Base-by-base conservation (phyloP, 2,113 vertebrate genomes). In the Cebus imitator region DNA sequence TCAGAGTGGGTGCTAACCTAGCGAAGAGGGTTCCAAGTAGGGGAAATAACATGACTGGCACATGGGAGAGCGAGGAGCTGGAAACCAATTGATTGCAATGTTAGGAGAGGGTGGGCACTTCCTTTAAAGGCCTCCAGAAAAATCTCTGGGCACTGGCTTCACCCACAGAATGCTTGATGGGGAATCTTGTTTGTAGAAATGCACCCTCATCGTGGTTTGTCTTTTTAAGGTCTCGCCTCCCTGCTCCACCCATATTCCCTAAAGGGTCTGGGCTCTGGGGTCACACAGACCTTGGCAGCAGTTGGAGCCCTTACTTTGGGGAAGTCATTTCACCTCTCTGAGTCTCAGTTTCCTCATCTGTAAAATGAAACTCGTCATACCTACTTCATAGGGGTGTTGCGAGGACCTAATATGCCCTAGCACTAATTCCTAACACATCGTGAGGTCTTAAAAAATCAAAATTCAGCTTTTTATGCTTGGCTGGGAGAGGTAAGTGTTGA, bases 321-420 rank as follows among this genome's bases (percentile, higher is more conserved):
- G 43, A 43, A 83, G 4, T 66, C 23, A 35, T 11, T 30, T 83
- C 11, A 32, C 8, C 37, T 87, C 73, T 76, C 66, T 40, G 48
- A 64, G 40, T 75, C 79, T 94, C 43, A 10, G 73, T 57, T 61
- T 91, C 95, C 45, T 70, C 87, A 50, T 64, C 52, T 82, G 50
- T 76, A 37, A 55, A 78, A 52, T 83, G 40, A n/a, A 68, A 16
- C 48, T 70, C 43, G 25, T 43, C 50, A 81, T 6, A 27, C 27
- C 73, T 79, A 23, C 9, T 52, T 81, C 57, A 52, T 0, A 20
- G 12, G 32, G 16, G 3, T 21, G 11, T 50, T 25, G 9, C 45
- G 32, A 48, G 58, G 32, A 78, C 50, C 25, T 21, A 84, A 1
- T 5, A 8, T 50, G 23, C n/a, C 70, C 43, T 32, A 35, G 55